A percentile compares a stretch with the other conserved stretches of the same genome.
phyloP scores from a whole-genome alignment of 2,888 invertebrate genomes.

The Aphidius colemani region DNA sequence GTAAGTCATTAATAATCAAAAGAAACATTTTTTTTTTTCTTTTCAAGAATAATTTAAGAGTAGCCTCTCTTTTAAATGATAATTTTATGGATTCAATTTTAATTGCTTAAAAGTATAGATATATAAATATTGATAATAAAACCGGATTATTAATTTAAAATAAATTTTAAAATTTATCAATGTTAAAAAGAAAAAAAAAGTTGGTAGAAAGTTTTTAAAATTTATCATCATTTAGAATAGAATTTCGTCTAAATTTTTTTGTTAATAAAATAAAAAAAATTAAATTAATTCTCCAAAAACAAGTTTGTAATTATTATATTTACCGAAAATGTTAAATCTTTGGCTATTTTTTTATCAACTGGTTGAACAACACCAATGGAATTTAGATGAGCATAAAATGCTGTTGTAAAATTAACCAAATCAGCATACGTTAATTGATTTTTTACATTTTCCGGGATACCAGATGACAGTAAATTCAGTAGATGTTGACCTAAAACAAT shows the following conservation, averaged over 20 bases:
- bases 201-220: neutral
- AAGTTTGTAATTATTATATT: conserved; percentile 34
- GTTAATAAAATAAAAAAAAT: neutral
- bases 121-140: too few relatives aligned
- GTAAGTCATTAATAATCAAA: too few relatives aligned
- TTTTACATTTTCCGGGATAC: conserved; percentile 72
- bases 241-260: neutral
- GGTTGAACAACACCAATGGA: conserved; percentile 85
- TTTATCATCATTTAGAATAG: neutral
- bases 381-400: conserved; percentile 85
- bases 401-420: conserved; percentile 75
- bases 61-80: too few relatives aligned
- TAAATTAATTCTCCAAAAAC: too few relatives aligned
- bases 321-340: conserved; percentile 74
- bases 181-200: too few relatives aligned
- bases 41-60: too few relatives aligned
- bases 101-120: too few relatives aligned
- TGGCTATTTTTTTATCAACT: conserved; percentile 75
- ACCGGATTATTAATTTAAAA: too few relatives aligned
- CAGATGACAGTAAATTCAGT: conserved; percentile 85
- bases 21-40: too few relatives aligned
- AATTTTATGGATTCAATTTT: too few relatives aligned
- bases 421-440: conserved; percentile 72
- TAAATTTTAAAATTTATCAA: too few relatives aligned
- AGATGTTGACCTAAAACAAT: conserved; percentile 81